Evolutionary conservation across 1,140 invertebrate genomes (phyloP).

Genomic region (Bombus terrestris): DNA sequence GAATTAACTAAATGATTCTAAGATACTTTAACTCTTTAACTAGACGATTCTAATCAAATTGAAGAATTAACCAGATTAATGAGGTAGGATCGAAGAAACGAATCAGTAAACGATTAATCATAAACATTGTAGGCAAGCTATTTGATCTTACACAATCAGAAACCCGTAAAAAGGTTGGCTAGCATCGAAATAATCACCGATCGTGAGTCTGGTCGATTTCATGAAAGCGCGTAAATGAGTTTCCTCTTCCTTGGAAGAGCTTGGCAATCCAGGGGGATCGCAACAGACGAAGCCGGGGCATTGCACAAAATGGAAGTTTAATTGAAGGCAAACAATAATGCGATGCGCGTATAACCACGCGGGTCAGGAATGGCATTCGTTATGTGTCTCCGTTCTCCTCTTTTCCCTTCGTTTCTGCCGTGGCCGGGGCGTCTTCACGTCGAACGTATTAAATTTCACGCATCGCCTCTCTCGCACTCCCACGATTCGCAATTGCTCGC

Average conservation of each 20-base stretch:
- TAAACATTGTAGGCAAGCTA: too few relatives aligned
- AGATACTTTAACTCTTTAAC: too few relatives aligned
- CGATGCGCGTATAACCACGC: constrained; percentile 76
- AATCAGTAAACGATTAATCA: too few relatives aligned
- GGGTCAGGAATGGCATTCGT: constrained; percentile 78
- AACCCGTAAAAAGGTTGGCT: too few relatives aligned
- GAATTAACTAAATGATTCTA: too few relatives aligned
- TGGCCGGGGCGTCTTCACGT: constrained; percentile 55
- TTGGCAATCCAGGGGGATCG: constrained; percentile 68
- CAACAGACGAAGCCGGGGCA: constrained; percentile 70
- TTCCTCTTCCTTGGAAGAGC: constrained; percentile 70
- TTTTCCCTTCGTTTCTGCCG: constrained; percentile 50
- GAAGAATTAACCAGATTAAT: too few relatives aligned
- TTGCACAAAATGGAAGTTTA: constrained; percentile 81
- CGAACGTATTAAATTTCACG: constrained; percentile 81
- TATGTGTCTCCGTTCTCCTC: constrained; percentile 65
- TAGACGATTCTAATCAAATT: too few relatives aligned
- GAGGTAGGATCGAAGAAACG: too few relatives aligned
- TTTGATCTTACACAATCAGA: too few relatives aligned
- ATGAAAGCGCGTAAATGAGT: constrained; percentile 30
- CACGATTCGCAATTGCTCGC: constrained; percentile 80
- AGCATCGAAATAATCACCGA: too few relatives aligned
- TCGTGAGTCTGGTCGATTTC: not conserved
- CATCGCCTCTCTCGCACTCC: constrained; percentile 76
- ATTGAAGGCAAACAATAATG: constrained; percentile 82